Evolutionary conservation across 2,113 vertebrate genomes (phyloP).

Genomic region (Mastomys coucha): DNA sequence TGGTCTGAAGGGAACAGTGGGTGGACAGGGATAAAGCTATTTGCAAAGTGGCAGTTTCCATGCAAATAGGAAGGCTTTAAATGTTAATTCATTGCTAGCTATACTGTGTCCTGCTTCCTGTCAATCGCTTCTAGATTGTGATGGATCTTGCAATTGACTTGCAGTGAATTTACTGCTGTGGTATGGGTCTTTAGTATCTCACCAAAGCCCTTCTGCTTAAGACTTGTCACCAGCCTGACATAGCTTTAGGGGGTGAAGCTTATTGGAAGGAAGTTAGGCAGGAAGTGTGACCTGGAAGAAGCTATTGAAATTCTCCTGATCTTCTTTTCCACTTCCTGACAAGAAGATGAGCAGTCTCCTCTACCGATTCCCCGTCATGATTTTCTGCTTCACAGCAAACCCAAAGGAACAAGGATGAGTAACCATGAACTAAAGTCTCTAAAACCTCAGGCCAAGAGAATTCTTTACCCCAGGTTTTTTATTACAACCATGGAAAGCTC

Average conservation of each 20-base stretch:
- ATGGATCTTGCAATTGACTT: not conserved
- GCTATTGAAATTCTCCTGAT: not conserved
- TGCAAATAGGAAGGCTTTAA: not conserved
- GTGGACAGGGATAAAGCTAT: not conserved
- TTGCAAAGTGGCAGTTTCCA: not conserved
- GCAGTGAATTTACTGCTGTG: not conserved
- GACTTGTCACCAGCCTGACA: not conserved
- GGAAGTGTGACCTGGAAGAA: not conserved
- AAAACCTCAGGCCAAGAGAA: not conserved
- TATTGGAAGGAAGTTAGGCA: not conserved
- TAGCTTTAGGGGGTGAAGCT: not conserved
- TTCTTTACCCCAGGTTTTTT: not conserved
- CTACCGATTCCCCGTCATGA: not conserved
- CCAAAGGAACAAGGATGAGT: not conserved
- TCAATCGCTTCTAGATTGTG: not conserved
- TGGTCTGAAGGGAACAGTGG: not conserved
- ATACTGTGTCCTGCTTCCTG: not conserved
- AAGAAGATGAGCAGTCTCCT: not conserved
- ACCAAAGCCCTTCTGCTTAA: not conserved
- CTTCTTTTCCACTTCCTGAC: not conserved
- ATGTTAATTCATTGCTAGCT: not conserved
- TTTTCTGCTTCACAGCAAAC: not conserved
- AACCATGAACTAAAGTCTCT: not conserved
- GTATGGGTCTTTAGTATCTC: not conserved
- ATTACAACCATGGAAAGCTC: not conserved